These are phyloP conservation scores for Perizoma flavofasciatum DNA, from an alignment of 2,888 invertebrate species.

Conservation along the genomic window DNA sequence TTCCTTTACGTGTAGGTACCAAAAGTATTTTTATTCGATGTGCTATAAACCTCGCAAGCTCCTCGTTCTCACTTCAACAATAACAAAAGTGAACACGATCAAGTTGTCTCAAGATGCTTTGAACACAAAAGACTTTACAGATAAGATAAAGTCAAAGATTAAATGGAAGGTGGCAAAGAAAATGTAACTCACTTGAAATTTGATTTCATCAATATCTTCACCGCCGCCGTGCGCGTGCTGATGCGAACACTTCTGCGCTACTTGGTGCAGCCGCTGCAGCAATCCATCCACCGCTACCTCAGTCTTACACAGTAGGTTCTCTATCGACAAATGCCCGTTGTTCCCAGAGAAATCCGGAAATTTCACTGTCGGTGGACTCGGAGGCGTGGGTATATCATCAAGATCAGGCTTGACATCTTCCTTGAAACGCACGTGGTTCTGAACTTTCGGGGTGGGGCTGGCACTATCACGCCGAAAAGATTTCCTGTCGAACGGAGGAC, in stretches of 20 bases:
- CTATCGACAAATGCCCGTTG: conserved; percentile 84
- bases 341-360: conserved; percentile 74
- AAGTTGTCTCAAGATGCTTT: background rate
- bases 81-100: background rate
- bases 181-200: conserved; percentile 85
- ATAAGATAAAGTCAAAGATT: background rate
- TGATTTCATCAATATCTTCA: conserved; percentile 88
- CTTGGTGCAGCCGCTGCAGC: conserved; percentile 87
- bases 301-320: conserved; percentile 86
- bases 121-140: background rate
- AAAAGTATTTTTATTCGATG: too few relatives aligned
- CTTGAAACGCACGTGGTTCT: conserved; percentile 77
- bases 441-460: conserved; percentile 67
- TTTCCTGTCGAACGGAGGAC: conserved; percentile 70
- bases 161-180: background rate
- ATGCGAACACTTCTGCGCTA: conserved; percentile 87
- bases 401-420: conserved; percentile 62
- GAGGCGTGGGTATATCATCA: conserved; percentile 76
- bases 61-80: background rate
- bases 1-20: too few relatives aligned
- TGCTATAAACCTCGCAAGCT: too few relatives aligned
- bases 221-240: conserved; percentile 91
- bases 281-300: conserved; percentile 88
- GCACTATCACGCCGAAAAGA: conserved; percentile 60
- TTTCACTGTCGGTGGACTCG: conserved; percentile 72